Evolutionary conservation across 2,797 vertebrate genomes (phyloP), one percentile per base, ranked within the genome.

Genomic region (Poliocrania exsul): DNA sequence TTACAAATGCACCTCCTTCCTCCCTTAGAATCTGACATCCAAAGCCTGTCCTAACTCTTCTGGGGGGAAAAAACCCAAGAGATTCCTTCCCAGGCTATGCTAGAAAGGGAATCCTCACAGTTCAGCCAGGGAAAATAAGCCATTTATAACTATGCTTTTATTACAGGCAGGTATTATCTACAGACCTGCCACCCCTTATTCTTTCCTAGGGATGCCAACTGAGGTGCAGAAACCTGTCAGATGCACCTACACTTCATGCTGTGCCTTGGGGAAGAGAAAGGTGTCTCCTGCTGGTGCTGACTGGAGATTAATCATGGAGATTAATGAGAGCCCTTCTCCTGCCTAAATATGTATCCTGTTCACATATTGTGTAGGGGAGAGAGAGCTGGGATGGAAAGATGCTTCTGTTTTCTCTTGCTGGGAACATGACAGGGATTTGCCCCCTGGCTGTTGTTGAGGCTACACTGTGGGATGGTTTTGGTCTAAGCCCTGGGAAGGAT

Each of bases 311-410:
- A 31, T 28, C 2, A 17, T 3, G n/a, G 37, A 42, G 16, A 42
- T 17, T 42, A 42, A 42, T 33, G 23, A 57, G 11, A 62, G 38
- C 26, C 20, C 20, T 66, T 29, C 40, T 25, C 6, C 31, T 54
- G 35, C 58, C 64, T n/a, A 10, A 31, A 50, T 21, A 29, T 0
- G 11, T 16, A 35, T 12, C 13, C 11, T 5, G 8, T n/a, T 37
- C 6, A 6, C 23, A 3, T 8, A 18, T n/a, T 49, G 16, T 33
- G 0, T 2, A 11, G 6, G 4, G 3, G 3, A 8, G 16, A 66
- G 16, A 26, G 33, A 44, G 42, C 2, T 71, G 57, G 25, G 8
- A 50, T 46, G 16, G 53, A 40, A 50, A 82, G 6, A 40, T 58
- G 25, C n/a, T 58, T 49, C 53, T 62, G 38, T 61, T 71, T 71